Conservation (phyloP, 64 coral and sea anemone genomes). For the Astreopora myriophthalma region DNA sequence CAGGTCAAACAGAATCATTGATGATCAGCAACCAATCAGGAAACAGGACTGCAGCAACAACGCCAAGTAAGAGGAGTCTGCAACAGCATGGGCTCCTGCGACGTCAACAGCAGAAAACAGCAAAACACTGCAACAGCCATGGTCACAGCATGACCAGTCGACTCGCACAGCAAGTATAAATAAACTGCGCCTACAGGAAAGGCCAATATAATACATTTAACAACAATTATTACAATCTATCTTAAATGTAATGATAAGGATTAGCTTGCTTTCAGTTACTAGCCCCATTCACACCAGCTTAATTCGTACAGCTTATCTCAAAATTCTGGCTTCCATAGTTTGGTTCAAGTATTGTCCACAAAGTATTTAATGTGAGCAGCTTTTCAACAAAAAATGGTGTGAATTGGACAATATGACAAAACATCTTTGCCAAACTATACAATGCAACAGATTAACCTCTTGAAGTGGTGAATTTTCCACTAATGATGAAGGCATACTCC, state of each 20-base stretch:
- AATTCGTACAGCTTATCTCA: background rate
- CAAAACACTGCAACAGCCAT: conserved; percentile 20
- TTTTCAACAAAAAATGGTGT: background rate
- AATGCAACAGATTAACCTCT: too few species aligned
- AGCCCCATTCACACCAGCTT: background rate
- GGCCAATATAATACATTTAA: conserved; percentile 69
- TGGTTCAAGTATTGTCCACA: background rate
- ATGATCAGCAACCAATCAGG: conserved; percentile 50
- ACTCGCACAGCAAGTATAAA: conserved; percentile 56
- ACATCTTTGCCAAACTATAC: background rate
- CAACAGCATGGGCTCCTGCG: conserved; percentile 52
- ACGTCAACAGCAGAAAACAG: conserved; percentile 29
- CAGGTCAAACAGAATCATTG: background rate
- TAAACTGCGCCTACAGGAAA: conserved; percentile 80
- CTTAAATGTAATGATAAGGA: background rate
- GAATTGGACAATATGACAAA: background rate
- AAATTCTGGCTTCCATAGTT: background rate
- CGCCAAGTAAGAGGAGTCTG: conserved; percentile 50
- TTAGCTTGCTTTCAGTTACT: background rate
- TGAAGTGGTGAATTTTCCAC: too few species aligned
- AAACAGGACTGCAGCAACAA: conserved; percentile 35
- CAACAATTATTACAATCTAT: background rate
- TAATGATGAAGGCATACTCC: too few species aligned
- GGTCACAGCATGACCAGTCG: conserved; percentile 48
- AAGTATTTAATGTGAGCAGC: background rate